Conservation (phyloP, 2,113 vertebrate genomes). For the Ramphastos sulfuratus region DNA sequence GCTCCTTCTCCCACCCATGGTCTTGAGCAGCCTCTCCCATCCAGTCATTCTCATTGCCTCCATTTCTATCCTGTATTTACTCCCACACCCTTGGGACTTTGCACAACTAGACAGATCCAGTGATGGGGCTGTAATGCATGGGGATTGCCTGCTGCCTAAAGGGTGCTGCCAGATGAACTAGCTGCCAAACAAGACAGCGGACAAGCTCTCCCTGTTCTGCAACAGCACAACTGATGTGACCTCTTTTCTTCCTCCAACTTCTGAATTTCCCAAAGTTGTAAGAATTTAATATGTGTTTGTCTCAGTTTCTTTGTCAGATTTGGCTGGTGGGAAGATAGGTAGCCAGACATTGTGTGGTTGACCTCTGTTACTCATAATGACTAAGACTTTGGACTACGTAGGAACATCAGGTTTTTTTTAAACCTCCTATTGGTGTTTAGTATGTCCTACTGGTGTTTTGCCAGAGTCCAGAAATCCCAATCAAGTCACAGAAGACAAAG, state of each 20-base stretch:
- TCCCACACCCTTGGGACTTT: not conserved
- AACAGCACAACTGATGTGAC: not conserved
- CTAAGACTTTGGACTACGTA: not conserved
- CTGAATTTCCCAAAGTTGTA: not conserved
- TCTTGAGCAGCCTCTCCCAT: not conserved
- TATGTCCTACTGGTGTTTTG: not conserved
- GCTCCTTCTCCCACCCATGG: not conserved
- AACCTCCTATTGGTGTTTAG: not conserved
- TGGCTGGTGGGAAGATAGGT: not conserved
- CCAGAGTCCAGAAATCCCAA: not conserved
- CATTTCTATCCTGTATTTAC: not conserved
- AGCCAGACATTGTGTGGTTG: not conserved
- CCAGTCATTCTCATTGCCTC: not conserved
- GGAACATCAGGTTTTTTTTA: not conserved
- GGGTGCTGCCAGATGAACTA: not conserved
- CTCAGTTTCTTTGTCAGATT: not conserved
- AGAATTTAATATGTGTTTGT: not conserved
- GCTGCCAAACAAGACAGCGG: not conserved
- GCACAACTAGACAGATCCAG: not conserved
- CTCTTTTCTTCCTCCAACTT: not conserved
- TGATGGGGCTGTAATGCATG: accelerated
- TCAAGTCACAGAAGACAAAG: not conserved
- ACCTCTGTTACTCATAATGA: not conserved
- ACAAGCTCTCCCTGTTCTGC: not conserved
- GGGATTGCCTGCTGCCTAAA: not conserved